These are phyloP conservation scores for Momotus momota DNA, from an alignment of 2,797 vertebrate genomes.

Conservation along the genomic window DNA sequence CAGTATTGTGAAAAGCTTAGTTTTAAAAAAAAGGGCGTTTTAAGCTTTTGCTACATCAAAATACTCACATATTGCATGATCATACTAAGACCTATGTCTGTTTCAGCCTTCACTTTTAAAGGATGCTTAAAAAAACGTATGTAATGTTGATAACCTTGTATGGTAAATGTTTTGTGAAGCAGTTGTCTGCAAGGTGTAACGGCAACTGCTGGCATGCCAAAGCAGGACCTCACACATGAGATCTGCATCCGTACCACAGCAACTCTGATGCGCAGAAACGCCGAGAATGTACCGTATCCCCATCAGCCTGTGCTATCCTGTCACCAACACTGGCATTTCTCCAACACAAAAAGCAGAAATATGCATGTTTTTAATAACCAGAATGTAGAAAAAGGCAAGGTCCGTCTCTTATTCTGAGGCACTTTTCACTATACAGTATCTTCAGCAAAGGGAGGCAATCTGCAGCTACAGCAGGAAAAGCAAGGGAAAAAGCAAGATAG, in stretches of 20 bases:
- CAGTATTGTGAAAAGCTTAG: neutral
- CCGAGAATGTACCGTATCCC: rapidly evolving
- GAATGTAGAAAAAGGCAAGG: neutral
- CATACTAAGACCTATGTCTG: neutral
- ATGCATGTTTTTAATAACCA: neutral
- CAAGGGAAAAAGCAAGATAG: neutral
- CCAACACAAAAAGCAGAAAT: neutral
- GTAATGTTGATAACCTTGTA: neutral
- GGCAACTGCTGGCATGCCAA: neutral
- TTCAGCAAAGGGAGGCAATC: neutral
- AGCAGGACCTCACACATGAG: neutral
- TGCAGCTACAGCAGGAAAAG: neutral
- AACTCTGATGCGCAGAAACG: neutral
- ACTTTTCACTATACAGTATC: neutral
- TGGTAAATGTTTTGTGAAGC: neutral
- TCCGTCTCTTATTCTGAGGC: neutral
- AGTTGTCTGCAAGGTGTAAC: neutral
- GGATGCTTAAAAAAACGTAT: neutral
- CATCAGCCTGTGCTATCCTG: neutral
- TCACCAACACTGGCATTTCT: neutral
- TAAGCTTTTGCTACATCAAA: neutral
- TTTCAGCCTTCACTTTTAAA: constrained; percentile 5
- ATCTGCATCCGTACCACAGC: neutral
- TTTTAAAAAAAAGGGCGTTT: constrained; percentile 31
- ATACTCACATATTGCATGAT: neutral